phyloP scores from a whole-genome alignment of 2,888 invertebrate species.

The Sarcophaga variegata region DNA sequence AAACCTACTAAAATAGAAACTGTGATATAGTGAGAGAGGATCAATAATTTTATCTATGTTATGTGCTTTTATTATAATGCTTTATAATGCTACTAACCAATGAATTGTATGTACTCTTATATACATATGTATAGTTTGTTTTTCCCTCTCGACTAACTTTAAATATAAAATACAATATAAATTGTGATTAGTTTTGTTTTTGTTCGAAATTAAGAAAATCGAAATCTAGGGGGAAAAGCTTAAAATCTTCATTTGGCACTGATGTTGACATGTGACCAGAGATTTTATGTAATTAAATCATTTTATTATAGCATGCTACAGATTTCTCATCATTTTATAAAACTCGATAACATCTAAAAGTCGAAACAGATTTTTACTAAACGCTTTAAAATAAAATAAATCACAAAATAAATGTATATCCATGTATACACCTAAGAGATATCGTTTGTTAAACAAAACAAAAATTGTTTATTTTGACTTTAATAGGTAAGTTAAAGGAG shows the following conservation, averaged over 20 bases:
- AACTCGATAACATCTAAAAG: too few species aligned
- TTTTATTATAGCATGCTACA: not conserved
- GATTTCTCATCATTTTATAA: too few species aligned
- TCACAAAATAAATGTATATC: too few species aligned
- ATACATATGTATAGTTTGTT: not conserved
- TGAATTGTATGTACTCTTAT: not conserved
- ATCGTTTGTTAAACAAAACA: too few species aligned
- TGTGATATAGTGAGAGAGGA: not conserved
- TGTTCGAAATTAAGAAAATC: not conserved
- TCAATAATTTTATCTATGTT: slow-evolving; percentile 33
- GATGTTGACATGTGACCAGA: slow-evolving; percentile 5
- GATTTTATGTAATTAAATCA: not conserved
- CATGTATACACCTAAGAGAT: too few species aligned
- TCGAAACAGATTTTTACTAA: too few species aligned
- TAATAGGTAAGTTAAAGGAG: too few species aligned
- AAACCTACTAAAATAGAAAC: slow-evolving; percentile 40
- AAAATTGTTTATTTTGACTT: too few species aligned
- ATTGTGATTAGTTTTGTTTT: not conserved
- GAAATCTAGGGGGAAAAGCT: slow-evolving; percentile 15
- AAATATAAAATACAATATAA: not conserved
- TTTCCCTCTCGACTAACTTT: not conserved
- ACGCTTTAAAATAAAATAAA: too few species aligned
- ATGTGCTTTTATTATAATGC: slow-evolving; percentile 39
- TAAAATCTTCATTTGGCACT: not conserved
- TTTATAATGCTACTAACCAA: slow-evolving; percentile 24